phyloP scores from a whole-genome alignment of 2,113 vertebrate species.

The Oreochromis spilurus region DNA sequence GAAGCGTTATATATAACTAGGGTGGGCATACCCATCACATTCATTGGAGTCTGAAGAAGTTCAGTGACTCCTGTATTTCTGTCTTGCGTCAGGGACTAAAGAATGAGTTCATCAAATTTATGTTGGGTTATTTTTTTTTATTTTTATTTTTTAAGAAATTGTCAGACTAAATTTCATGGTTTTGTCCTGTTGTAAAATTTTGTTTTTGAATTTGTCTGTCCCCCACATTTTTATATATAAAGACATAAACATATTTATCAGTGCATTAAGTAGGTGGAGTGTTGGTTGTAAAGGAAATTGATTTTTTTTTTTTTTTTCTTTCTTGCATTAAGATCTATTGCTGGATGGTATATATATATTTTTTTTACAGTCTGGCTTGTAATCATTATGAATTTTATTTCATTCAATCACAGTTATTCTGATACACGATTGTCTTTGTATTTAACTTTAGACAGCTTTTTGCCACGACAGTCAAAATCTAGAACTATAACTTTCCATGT shows the following conservation, averaged over 20 bases:
- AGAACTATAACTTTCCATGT: conserved; percentile 45
- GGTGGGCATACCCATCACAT: conserved; percentile 13
- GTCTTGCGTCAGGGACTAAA: conserved; percentile 36
- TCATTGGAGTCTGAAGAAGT: conserved; percentile 56
- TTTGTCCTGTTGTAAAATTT: conserved; percentile 53
- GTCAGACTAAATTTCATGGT: conserved; percentile 47
- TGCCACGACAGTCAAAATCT: conserved; percentile 45
- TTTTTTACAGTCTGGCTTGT: conserved; percentile 33
- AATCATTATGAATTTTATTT: conserved; percentile 59
- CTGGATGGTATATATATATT: conserved; percentile 53
- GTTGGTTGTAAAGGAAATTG: conserved; percentile 63
- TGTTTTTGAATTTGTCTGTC: conserved; percentile 59
- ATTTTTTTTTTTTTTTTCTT: not conserved
- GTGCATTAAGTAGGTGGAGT: conserved; percentile 62
- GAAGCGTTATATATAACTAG: not conserved
- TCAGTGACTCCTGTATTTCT: conserved; percentile 54
- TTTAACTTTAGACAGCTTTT: conserved; percentile 40
- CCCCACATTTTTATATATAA: conserved; percentile 71
- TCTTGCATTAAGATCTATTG: conserved; percentile 63
- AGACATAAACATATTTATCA: conserved; percentile 75
- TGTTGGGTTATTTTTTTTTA: conserved; percentile 38
- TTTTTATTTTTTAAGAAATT: conserved; percentile 26
- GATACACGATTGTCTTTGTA: conserved; percentile 52
- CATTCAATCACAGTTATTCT: conserved; percentile 56
- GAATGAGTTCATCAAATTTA: conserved; percentile 47